Conservation (phyloP, 2,888 invertebrate species). For the Idaea aversata region DNA sequence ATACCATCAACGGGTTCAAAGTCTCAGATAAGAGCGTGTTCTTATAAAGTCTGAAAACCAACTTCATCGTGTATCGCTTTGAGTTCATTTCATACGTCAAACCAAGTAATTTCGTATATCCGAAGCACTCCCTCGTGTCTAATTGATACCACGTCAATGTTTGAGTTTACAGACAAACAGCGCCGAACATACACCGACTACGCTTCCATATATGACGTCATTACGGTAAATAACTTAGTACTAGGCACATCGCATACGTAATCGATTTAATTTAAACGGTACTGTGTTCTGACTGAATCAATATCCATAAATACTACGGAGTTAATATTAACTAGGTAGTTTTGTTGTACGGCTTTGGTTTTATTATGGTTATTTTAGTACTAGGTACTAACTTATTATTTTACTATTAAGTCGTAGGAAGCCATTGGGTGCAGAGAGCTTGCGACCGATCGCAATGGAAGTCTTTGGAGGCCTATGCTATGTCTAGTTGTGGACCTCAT, state of each 20-base stretch:
- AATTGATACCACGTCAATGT: not conserved
- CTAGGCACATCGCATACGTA: not conserved
- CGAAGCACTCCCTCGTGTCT: not conserved
- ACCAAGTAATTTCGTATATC: not conserved
- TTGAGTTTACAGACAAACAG: not conserved
- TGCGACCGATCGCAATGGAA: too few species aligned
- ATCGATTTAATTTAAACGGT: not conserved
- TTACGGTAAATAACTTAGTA: not conserved
- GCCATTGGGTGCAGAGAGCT: too few species aligned
- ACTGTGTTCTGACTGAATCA: not conserved
- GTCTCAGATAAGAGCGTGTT: too few species aligned
- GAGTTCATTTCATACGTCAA: too few species aligned
- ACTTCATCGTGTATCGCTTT: too few species aligned
- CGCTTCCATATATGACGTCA: not conserved
- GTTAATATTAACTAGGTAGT: not conserved
- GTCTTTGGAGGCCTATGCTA: too few species aligned
- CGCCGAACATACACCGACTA: not conserved
- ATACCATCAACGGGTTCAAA: too few species aligned
- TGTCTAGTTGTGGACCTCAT: too few species aligned
- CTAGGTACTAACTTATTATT: not conserved
- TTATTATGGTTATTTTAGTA: not conserved
- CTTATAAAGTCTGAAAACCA: too few species aligned
- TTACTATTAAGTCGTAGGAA: too few species aligned
- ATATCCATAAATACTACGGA: not conserved
- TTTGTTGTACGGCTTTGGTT: not conserved